These are phyloP conservation scores for Balaeniceps rex DNA, from an alignment of 2,113 vertebrate genomes.

Conservation along the genomic window DNA sequence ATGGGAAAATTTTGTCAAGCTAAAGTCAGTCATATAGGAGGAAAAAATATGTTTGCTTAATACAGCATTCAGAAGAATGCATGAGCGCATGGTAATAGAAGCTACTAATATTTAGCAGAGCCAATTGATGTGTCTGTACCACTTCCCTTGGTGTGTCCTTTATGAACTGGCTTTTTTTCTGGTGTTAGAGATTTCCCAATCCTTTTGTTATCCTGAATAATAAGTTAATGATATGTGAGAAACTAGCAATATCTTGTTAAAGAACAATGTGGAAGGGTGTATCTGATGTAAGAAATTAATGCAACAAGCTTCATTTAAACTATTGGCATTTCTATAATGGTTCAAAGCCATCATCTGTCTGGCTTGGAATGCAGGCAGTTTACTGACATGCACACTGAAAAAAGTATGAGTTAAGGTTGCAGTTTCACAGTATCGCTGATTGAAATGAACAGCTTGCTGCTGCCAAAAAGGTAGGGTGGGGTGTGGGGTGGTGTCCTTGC, in stretches of 20 bases:
- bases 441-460: background rate
- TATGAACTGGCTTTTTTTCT: background rate
- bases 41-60: background rate
- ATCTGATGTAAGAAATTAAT: background rate
- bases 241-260: background rate
- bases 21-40: background rate
- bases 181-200: background rate
- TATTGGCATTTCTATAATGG: background rate
- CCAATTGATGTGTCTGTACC: background rate
- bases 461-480: background rate
- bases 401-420: background rate
- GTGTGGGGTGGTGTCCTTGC: background rate
- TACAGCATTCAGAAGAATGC: background rate
- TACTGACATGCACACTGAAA: background rate
- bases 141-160: background rate
- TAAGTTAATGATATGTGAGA: background rate
- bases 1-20: background rate
- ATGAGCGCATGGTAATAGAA: background rate
- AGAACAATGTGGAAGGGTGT: background rate
- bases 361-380: background rate
- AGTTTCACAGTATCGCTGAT: background rate
- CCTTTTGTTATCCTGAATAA: background rate
- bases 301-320: background rate
- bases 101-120: background rate
- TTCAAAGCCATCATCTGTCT: background rate